Percentiles rank a stretch among this genome's conserved stretches.
phyloP scores from a whole-genome alignment of 2,888 invertebrate genomes.

The Macrosoma leucophasiata region DNA sequence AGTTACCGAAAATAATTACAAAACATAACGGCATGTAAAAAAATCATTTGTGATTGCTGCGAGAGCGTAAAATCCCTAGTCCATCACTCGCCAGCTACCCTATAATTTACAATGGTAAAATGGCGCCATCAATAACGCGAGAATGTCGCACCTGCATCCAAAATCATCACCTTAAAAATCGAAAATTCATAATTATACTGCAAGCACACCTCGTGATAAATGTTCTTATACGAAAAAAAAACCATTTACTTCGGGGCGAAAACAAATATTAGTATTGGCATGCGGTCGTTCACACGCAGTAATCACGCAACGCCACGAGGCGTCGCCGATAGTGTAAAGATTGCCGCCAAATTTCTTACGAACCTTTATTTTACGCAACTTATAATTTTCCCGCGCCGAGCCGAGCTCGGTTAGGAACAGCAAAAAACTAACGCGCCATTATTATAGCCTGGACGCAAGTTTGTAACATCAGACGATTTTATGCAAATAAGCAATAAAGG shows the following conservation, averaged over 20 bases:
- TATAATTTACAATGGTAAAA: too few relatives aligned
- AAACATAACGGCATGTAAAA: too few relatives aligned
- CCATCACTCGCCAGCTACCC: too few relatives aligned
- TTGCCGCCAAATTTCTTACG: slow-evolving; percentile 42
- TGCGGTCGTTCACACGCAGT: slow-evolving; percentile 40
- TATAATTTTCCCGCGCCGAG: slow-evolving; percentile 50
- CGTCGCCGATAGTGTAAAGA: slow-evolving; percentile 48
- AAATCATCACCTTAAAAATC: slow-evolving; percentile 38
- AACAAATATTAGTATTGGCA: slow-evolving; percentile 68
- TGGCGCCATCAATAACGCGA: too few relatives aligned
- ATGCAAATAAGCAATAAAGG: slow-evolving; percentile 1
- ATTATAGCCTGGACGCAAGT: slow-evolving; percentile 15
- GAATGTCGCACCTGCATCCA: slow-evolving; percentile 48
- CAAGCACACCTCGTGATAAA: slow-evolving; percentile 48
- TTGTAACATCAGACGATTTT: too few relatives aligned
- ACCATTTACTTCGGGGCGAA: slow-evolving; percentile 49
- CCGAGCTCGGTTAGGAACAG: slow-evolving; percentile 40
- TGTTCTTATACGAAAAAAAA: slow-evolving; percentile 38
- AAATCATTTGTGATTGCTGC: too few relatives aligned
- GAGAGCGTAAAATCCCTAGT: too few relatives aligned
- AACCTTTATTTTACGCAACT: slow-evolving; percentile 42
- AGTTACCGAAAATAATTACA: too few relatives aligned
- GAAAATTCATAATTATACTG: slow-evolving; percentile 49
- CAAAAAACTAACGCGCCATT: slow-evolving; percentile 36
- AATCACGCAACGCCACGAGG: slow-evolving; percentile 24